Conservation (phyloP, 2,888 invertebrate species). For the Agrotis clavis region DNA sequence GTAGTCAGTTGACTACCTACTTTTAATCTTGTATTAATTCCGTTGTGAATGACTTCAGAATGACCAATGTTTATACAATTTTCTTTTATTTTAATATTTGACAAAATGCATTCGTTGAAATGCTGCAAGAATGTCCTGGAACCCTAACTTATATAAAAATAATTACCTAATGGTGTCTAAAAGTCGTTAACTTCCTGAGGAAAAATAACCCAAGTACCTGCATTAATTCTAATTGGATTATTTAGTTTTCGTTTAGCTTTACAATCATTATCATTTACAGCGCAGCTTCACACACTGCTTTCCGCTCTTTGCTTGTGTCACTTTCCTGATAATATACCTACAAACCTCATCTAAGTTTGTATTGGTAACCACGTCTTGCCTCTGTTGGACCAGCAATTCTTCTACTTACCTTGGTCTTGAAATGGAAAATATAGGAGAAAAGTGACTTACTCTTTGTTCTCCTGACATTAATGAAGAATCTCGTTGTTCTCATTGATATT, state of each 20-base stretch:
- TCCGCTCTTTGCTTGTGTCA: neutral
- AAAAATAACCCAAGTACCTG: neutral
- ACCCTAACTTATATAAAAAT: neutral
- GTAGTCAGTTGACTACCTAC: slow-evolving; percentile 5
- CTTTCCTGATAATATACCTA: no score
- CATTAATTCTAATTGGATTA: neutral
- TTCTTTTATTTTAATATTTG: slow-evolving; percentile 7
- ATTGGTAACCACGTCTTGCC: no score
- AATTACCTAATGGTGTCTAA: neutral
- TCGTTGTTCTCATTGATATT: neutral
- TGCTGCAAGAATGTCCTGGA: slow-evolving; percentile 16
- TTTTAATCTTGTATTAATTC: slow-evolving; percentile 23
- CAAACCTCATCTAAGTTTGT: no score
- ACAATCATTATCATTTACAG: neutral
- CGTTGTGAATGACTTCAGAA: slow-evolving; percentile 20
- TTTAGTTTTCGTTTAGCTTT: neutral
- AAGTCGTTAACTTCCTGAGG: slow-evolving; percentile 1
- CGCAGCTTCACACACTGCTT: neutral
- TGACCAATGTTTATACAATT: slow-evolving; percentile 40
- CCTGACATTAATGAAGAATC: neutral
- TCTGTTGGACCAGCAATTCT: neutral
- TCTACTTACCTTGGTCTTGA: neutral
- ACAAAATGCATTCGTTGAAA: neutral
- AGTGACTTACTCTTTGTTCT: neutral
- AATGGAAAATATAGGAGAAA: neutral